A percentile compares a stretch with the other conserved stretches of the same genome.
Evolutionary conservation across 2,113 vertebrate species (phyloP).

Genomic region (Pseudorhombus dupliciocellatus): DNA sequence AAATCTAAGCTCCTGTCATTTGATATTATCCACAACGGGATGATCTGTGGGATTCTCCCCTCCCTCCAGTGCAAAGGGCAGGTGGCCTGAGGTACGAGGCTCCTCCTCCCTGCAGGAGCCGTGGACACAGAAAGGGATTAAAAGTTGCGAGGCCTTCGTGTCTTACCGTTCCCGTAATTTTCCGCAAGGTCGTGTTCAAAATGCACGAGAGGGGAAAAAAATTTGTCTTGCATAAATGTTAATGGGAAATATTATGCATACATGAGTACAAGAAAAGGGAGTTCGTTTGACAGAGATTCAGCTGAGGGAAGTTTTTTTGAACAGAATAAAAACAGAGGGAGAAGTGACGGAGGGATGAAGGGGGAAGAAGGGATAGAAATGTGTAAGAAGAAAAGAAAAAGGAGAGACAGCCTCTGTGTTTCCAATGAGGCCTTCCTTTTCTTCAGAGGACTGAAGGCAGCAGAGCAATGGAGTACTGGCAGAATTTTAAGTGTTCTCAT

Average conservation of each 20-base stretch:
- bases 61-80: background rate
- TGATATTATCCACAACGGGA: background rate
- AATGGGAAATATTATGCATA: slow-evolving; percentile 56
- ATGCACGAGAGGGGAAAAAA: background rate
- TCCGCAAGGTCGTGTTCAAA: background rate
- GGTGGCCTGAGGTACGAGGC: background rate
- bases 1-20: background rate
- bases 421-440: slow-evolving; percentile 13
- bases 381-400: slow-evolving; percentile 18
- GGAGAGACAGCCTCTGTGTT: slow-evolving; percentile 18
- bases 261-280: slow-evolving; percentile 39
- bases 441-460: slow-evolving; percentile 36
- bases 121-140: background rate
- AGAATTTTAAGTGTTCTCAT: slow-evolving; percentile 78
- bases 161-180: background rate
- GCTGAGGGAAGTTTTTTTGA: slow-evolving; percentile 13
- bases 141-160: slow-evolving; percentile 6
- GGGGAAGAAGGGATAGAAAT: slow-evolving; percentile 11
- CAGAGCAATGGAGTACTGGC: slow-evolving; percentile 53
- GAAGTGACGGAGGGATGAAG: slow-evolving; percentile 17
- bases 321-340: slow-evolving; percentile 16
- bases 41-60: background rate
- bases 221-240: slow-evolving; percentile 49
- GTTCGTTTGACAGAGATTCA: background rate
- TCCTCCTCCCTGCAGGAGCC: too few relatives aligned